These are phyloP conservation scores for Lepus townsendii DNA, from an alignment of 2,797 vertebrate genomes.

Conservation along the genomic window DNA sequence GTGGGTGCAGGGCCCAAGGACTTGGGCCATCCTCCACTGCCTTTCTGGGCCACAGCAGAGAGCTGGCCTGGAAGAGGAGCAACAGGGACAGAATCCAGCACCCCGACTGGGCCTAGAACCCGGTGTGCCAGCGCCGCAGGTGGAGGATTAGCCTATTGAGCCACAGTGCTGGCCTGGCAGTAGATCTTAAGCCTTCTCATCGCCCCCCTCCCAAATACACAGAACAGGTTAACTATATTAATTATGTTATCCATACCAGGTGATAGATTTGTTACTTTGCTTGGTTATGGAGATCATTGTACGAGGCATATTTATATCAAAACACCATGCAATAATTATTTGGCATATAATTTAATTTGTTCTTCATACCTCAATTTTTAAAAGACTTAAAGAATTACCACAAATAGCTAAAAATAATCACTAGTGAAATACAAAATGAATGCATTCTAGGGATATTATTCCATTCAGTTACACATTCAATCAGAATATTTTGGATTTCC, in stretches of 20 bases:
- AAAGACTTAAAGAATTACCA: constrained; percentile 4
- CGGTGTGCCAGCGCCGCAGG: too few species aligned
- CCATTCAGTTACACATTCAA: constrained; percentile 6
- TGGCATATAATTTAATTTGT: neutral
- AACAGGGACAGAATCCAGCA: too few species aligned
- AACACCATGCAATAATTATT: neutral
- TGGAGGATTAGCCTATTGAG: too few species aligned
- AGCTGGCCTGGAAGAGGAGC: too few species aligned
- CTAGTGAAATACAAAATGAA: neutral
- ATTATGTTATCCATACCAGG: neutral
- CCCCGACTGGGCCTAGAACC: too few species aligned
- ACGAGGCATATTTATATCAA: neutral
- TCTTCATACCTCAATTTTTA: neutral
- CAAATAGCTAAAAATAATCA: constrained; percentile 43
- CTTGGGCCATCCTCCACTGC: too few species aligned
- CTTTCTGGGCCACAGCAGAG: too few species aligned
- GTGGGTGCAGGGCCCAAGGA: too few species aligned
- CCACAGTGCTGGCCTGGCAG: neutral
- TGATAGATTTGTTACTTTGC: neutral
- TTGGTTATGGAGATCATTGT: neutral
- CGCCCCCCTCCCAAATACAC: neutral
- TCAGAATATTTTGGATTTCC: constrained; percentile 12
- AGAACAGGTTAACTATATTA: too few species aligned
- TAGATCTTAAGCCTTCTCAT: neutral
- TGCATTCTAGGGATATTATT: neutral